Conservation (phyloP, 1,140 invertebrate genomes). For the Catajapyx aquilonaris region DNA sequence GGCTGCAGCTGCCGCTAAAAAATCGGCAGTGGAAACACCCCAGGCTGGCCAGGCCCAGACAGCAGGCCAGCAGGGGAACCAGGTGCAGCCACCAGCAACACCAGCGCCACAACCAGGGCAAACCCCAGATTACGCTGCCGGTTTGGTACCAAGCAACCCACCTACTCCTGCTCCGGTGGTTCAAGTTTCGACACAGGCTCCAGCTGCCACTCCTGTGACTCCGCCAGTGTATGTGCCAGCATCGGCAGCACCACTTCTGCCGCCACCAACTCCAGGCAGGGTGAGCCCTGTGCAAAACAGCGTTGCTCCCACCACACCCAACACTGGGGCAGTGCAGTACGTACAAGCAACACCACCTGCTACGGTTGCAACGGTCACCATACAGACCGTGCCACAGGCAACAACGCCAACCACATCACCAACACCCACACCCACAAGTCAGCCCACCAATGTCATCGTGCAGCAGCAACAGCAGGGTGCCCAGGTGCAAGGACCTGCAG, state of each 20-base stretch:
- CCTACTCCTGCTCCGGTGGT: constrained; percentile 15
- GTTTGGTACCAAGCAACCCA: constrained; percentile 28
- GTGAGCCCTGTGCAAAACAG: too few relatives aligned
- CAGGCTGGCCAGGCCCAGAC: constrained; percentile 24
- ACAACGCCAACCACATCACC: constrained; percentile 24
- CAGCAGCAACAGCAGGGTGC: constrained; percentile 1
- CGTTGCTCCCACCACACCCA: too few relatives aligned
- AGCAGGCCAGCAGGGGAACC: constrained; percentile 21
- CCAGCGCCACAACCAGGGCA: constrained; percentile 11
- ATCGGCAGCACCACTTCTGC: constrained; percentile 3
- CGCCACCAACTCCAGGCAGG: constrained; percentile 20
- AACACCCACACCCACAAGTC: constrained; percentile 22
- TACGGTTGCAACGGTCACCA: constrained; percentile 12
- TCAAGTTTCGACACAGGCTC: constrained; percentile 14
- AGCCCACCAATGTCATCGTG: constrained; percentile 7
- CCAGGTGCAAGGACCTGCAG: constrained; percentile 9
- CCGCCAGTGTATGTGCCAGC: constrained; percentile 1
- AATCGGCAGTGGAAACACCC: constrained; percentile 20
- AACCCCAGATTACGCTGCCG: constrained; percentile 59
- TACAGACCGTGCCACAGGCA: constrained; percentile 6
- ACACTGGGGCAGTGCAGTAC: constrained; percentile 18
- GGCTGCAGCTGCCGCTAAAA: constrained; percentile 23
- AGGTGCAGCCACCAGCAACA: constrained; percentile 13
- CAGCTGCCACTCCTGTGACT: constrained; percentile 12
- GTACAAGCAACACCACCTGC: constrained; percentile 24